Conservation (phyloP, 2,797 vertebrate genomes). For the Centroberyx gerrardi region DNA sequence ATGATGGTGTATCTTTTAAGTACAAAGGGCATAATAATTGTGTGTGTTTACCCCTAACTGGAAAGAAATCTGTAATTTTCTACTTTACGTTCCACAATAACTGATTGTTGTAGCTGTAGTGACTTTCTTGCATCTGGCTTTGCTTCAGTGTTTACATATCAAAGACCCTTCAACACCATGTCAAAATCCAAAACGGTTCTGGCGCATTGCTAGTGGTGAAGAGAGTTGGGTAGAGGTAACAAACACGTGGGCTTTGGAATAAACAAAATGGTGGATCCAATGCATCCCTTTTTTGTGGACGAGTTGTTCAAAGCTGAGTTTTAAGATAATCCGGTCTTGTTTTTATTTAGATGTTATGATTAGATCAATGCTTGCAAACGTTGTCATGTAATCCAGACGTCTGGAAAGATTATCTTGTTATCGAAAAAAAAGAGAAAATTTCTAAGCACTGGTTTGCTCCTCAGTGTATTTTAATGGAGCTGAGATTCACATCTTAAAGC, state of each 20-base stretch:
- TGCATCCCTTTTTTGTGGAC: conserved; percentile 56
- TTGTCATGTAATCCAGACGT: conserved; percentile 79
- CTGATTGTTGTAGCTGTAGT: conserved; percentile 34
- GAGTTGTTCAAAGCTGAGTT: conserved; percentile 64
- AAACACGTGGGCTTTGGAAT: conserved; percentile 42
- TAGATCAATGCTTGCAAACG: conserved; percentile 81
- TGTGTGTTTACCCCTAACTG: conserved; percentile 67
- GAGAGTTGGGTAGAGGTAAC: conserved; percentile 34
- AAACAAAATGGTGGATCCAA: conserved; percentile 33
- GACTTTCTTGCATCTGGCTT: conserved; percentile 49
- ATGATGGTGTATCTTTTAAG: conserved; percentile 74
- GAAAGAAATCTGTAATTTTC: conserved; percentile 35
- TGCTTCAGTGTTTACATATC: conserved; percentile 64
- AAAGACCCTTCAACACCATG: conserved; percentile 49
- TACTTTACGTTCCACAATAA: conserved; percentile 56
- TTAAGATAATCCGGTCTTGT: conserved; percentile 75
- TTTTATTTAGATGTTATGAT: conserved; percentile 79
- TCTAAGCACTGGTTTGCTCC: conserved; percentile 66
- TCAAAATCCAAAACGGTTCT: conserved; percentile 54
- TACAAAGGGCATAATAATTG: conserved; percentile 47
- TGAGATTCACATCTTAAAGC: conserved; percentile 50
- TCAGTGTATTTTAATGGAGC: conserved; percentile 23
- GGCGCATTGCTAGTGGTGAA: conserved; percentile 47
- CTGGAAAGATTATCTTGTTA: conserved; percentile 72
- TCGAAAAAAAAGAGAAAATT: conserved; percentile 45